These are phyloP conservation scores for Solenodon paradoxus DNA, from an alignment of 2,113 vertebrate genomes.

Conservation along the genomic window DNA sequence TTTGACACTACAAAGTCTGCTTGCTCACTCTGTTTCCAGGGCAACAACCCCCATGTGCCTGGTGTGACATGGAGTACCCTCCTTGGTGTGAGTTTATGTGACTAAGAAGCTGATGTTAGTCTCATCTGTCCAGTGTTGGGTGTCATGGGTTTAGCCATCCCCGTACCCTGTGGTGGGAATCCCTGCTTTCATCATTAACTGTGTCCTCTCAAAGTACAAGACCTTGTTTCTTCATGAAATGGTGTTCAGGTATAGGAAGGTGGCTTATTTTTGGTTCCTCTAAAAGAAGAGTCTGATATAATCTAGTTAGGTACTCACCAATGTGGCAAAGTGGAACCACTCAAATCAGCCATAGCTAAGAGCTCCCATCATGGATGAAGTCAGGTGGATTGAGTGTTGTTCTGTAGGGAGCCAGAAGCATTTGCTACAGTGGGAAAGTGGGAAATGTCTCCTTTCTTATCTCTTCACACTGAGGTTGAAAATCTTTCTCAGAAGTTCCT, in stretches of 20 bases:
- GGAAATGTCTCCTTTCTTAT: neutral
- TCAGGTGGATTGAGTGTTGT: neutral
- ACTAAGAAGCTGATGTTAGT: neutral
- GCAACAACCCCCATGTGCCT: accelerated
- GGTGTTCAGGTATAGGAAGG: neutral
- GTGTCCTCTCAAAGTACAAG: neutral
- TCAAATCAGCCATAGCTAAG: neutral
- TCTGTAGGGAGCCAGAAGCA: neutral
- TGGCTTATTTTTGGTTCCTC: neutral
- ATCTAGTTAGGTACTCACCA: neutral
- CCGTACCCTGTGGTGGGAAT: neutral
- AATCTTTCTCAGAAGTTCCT: neutral
- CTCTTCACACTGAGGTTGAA: neutral
- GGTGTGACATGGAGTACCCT: neutral
- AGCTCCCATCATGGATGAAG: neutral
- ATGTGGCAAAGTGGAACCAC: no score
- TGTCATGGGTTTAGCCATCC: no score
- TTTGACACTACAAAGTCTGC: neutral
- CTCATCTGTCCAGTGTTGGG: neutral
- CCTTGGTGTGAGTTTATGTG: neutral
- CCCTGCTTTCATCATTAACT: neutral
- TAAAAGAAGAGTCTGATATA: neutral
- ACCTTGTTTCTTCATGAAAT: neutral
- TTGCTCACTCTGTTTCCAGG: neutral
- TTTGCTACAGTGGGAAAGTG: neutral